A percentile compares a stretch with the other conserved stretches of the same genome.
These are phyloP conservation scores for Malurus cyaneus DNA, from an alignment of 2,113 vertebrate genomes.

Conservation along the genomic window DNA sequence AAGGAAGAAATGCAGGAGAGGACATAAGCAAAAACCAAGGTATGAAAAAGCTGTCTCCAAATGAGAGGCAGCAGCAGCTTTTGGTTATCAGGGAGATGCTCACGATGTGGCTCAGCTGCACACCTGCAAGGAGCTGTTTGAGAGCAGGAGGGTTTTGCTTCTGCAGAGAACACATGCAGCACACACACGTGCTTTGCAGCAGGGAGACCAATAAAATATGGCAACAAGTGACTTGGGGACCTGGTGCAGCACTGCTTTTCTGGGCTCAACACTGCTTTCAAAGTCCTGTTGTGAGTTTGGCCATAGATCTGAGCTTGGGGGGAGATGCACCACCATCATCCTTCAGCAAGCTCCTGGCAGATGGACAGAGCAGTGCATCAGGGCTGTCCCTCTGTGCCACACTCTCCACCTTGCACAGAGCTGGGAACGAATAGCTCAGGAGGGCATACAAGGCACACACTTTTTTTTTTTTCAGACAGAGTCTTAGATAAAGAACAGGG, in stretches of 20 bases:
- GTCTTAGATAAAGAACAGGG: neutral
- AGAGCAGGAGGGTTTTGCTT: neutral
- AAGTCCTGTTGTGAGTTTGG: neutral
- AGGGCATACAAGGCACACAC: neutral
- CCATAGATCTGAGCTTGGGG: neutral
- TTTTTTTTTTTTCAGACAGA: neutral
- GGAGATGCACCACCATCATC: neutral
- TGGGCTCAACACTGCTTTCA: neutral
- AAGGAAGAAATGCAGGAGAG: neutral
- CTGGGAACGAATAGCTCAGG: neutral
- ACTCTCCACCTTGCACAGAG: neutral
- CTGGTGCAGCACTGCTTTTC: neutral
- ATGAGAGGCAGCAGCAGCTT: neutral
- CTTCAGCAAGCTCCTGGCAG: neutral
- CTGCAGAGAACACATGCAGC: neutral
- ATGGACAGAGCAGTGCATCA: neutral
- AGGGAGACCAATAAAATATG: neutral
- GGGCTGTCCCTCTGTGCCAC: neutral
- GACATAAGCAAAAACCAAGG: neutral
- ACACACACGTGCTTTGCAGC: neutral
- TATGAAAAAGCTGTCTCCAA: neutral
- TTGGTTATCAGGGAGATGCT: neutral
- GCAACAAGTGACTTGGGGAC: neutral
- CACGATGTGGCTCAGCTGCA: neutral
- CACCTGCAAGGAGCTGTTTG: neutral